phyloP scores from a whole-genome alignment of 2,113 vertebrate genomes.

The Rhagologus leucostigma region DNA sequence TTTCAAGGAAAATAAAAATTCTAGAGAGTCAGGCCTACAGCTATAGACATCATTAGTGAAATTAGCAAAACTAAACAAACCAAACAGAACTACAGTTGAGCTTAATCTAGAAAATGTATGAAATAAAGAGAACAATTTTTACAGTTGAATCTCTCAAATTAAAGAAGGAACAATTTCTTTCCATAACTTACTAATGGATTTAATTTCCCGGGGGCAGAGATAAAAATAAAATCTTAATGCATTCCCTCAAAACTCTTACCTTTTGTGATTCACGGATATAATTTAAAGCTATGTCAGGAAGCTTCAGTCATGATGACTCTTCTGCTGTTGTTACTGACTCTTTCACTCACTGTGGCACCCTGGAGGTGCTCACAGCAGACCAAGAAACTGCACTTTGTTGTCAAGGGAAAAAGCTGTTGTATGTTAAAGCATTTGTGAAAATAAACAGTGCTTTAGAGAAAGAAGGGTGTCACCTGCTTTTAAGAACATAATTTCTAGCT shows the following conservation, averaged over 20 bases:
- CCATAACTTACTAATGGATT: conserved; percentile 4
- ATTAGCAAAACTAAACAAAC: neutral
- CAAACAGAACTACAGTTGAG: neutral
- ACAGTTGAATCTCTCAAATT: neutral
- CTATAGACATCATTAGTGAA: neutral
- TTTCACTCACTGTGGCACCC: neutral
- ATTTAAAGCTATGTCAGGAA: conserved; percentile 12
- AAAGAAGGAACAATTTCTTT: neutral
- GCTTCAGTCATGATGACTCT: neutral
- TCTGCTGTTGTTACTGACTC: neutral
- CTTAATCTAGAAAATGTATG: neutral
- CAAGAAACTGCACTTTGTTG: neutral
- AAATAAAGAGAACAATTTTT: neutral
- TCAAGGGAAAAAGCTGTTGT: neutral
- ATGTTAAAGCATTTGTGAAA: neutral
- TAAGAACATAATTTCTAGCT: neutral
- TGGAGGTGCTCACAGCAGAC: neutral
- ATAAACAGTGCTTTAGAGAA: neutral
- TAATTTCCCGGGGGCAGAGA: conserved; percentile 54
- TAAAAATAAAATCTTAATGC: conserved; percentile 49
- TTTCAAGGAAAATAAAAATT: neutral
- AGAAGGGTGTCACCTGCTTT: neutral
- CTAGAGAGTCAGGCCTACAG: neutral
- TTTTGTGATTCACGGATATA: conserved; percentile 44
- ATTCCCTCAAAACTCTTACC: conserved; percentile 7